Base-by-base conservation (phyloP, 2,113 vertebrate genomes). In the Dolichotis patagonum region DNA sequence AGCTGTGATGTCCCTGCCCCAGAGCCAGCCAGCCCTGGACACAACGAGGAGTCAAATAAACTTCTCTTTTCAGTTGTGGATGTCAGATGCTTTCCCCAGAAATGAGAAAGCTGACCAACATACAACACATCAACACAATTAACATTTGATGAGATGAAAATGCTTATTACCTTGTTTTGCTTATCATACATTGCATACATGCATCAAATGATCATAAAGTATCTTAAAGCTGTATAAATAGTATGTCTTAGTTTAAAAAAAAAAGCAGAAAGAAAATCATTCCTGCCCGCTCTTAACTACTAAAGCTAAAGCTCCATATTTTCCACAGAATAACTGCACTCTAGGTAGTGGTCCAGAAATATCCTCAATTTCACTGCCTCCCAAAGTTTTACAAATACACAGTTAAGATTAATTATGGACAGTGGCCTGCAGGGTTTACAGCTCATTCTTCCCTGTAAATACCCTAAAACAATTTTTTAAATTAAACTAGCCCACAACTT, bases 381-480 rank as follows among this genome's bases (percentile, higher is more conserved):
- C 97, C 80, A 60, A 49, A 30, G 78, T 49, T 73, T 85, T 49
- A 94, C 60, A 89, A 85, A 95, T 85, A 54, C 60, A 49, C 85
- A 88, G 46, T 58, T 97, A 90, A 97, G n/a, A n/a, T n/a, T n/a
- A n/a, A n/a, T n/a, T 95, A 77, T 2, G n/a, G 96, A 78, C 71
- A 77, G 84, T 77, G 94, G 86, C 30, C 77, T 88, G 28, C 30
- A 87, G 69, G 62, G 56, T 62, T 90, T 80, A 80, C 46, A 92
- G 95, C 75, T 71, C 94, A 94, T 92, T 95, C 88, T 96, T 83
- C 49, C 88, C 85, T 94, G 85, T 83, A 95, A 97, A 96, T 94
- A 96, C 77, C 58, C 77, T 88, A 62, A 88, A 96, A 92, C 95
- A 54, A 95, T 96, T 96, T 96, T 85, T 90, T 85, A 95, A 94